Evolutionary conservation across 2,888 invertebrate species (phyloP).

Genomic region (Orthosia gracilis): DNA sequence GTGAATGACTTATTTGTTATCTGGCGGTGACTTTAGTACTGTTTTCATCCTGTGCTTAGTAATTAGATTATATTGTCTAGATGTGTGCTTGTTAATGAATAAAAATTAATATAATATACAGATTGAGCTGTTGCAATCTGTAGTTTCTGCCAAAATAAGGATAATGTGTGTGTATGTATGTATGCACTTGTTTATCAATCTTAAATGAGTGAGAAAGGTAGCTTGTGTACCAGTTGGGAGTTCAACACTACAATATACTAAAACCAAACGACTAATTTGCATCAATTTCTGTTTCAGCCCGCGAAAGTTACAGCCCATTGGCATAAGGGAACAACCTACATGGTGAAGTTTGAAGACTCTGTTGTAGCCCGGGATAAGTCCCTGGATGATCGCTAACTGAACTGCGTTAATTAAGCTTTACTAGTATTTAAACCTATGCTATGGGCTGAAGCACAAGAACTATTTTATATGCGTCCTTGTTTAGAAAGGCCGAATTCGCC

Average conservation of each 20-base stretch:
- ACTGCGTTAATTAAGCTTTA: not conserved
- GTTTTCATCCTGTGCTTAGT: too few relatives aligned
- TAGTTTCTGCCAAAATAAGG: too few relatives aligned
- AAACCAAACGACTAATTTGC: not conserved
- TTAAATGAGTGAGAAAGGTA: not conserved
- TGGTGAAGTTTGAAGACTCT: slow-evolving; percentile 99
- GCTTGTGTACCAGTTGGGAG: not conserved
- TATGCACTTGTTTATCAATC: not conserved
- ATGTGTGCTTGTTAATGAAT: too few relatives aligned
- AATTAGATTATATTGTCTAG: too few relatives aligned
- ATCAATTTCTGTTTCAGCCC: slow-evolving; percentile 93
- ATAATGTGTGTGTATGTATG: too few relatives aligned
- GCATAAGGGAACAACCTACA: slow-evolving; percentile 99
- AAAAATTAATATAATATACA: too few relatives aligned
- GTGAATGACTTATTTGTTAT: too few relatives aligned
- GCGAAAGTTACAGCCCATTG: slow-evolving; percentile 99
- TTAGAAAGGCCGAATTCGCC: too few relatives aligned
- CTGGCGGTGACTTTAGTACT: too few relatives aligned
- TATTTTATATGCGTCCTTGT: not conserved
- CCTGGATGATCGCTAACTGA: slow-evolving; percentile 95
- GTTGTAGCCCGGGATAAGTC: slow-evolving; percentile 98
- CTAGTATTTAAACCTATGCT: slow-evolving; percentile 30
- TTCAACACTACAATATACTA: not conserved
- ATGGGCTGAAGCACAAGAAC: not conserved
- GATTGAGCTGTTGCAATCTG: too few relatives aligned